Conservation (phyloP, 92 coral and sea anemone genomes). For the Blastomussa wellsi region DNA sequence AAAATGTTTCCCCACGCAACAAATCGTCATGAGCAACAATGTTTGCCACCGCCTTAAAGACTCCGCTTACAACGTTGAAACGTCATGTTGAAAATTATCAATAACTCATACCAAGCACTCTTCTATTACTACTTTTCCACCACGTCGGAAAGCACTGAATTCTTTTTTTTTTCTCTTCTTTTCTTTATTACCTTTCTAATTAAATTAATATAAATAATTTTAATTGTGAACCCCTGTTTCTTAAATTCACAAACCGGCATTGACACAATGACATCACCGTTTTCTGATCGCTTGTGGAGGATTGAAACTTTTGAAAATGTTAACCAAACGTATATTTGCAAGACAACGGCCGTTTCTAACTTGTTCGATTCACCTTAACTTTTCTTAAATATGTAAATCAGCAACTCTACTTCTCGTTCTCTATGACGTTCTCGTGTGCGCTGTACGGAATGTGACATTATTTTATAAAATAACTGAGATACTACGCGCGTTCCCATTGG, state of each 20-base stretch:
- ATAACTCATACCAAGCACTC: background rate
- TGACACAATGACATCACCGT: background rate
- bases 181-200: background rate
- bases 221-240: constrained; percentile 4
- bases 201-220: constrained; percentile 15
- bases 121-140: background rate
- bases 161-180: background rate
- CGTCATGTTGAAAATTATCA: no score
- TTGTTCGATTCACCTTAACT: background rate
- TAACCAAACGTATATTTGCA: background rate
- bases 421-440: background rate
- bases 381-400: constrained; percentile 4
- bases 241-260: background rate
- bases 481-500: no score
- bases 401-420: background rate
- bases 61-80: no score
- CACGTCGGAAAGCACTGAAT: background rate
- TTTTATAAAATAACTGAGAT: no score
- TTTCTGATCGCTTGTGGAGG: background rate
- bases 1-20: no score
- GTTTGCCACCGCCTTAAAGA: no score
- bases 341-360: background rate
- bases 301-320: constrained; percentile 5
- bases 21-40: no score
- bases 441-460: no score